These are phyloP conservation scores for Hassar affinis DNA, from an alignment of 2,113 vertebrate species.

Conservation along the genomic window DNA sequence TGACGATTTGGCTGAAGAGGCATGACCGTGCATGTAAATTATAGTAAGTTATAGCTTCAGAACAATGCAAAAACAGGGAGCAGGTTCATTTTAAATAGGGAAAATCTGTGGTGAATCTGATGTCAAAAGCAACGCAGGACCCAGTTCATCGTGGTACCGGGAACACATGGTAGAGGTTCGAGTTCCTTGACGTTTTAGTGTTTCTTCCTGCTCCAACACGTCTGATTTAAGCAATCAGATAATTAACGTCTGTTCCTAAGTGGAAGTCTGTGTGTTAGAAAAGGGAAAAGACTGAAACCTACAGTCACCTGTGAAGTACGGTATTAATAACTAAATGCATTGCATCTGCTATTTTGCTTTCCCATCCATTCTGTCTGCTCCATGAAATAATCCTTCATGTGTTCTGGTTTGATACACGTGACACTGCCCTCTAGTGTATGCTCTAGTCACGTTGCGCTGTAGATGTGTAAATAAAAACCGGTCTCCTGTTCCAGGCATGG, in stretches of 20 bases:
- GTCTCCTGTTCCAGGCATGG: constrained; percentile 79
- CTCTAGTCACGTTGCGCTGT: not conserved
- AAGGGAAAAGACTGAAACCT: not conserved
- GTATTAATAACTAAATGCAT: not conserved
- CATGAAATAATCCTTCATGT: too few species aligned
- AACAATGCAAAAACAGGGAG: not conserved
- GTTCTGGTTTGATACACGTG: not conserved
- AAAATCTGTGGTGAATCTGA: not conserved
- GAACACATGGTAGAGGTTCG: too few species aligned
- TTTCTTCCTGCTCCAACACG: not conserved
- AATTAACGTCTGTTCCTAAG: not conserved
- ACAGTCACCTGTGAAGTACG: not conserved
- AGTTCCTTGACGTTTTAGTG: not conserved
- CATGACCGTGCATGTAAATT: not conserved
- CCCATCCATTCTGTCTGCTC: not conserved
- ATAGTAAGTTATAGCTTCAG: not conserved
- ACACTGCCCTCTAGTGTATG: not conserved
- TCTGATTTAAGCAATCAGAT: not conserved
- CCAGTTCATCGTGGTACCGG: too few species aligned
- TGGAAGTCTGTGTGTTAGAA: not conserved
- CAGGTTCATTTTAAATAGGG: not conserved
- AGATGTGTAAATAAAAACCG: not conserved
- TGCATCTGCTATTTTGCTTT: not conserved
- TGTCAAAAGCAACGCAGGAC: not conserved
- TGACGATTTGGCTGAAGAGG: not conserved